These are phyloP conservation scores for Vespertilio murinus DNA, from an alignment of 2,797 vertebrate species.

Conservation along the genomic window DNA sequence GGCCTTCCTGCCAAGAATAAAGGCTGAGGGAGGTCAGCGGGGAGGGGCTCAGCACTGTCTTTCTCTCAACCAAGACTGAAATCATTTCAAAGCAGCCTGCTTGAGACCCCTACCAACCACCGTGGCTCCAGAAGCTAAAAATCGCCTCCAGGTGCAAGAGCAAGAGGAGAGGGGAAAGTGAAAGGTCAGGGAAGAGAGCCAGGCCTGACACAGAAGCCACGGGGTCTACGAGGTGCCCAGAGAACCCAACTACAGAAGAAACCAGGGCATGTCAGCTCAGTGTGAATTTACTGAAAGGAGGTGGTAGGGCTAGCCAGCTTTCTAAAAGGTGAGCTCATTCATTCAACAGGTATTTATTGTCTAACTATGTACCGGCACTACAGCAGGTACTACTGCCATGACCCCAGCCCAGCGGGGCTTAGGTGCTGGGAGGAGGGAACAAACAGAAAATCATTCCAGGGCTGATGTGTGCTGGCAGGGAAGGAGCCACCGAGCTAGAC, in stretches of 20 bases:
- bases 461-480: not conserved
- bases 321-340: not conserved
- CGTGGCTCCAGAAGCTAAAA: not conserved
- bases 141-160: not conserved
- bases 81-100: not conserved
- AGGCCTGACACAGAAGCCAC: not conserved
- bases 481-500: not conserved
- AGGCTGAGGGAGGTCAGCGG: too few relatives aligned
- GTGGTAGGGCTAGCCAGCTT: too few relatives aligned
- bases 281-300: not conserved
- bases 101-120: not conserved
- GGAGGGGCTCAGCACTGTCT: not conserved
- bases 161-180: not conserved
- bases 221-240: not conserved
- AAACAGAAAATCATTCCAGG: not conserved
- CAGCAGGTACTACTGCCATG: not conserved
- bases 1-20: not conserved
- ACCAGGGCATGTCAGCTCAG: not conserved
- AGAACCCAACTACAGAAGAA: not conserved
- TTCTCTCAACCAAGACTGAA: not conserved
- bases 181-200: not conserved
- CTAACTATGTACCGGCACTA: not conserved
- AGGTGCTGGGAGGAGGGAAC: not conserved
- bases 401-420: too few relatives aligned
- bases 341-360: not conserved